These are phyloP conservation scores for Regulus satrapa DNA, from an alignment of 2,113 vertebrate genomes.

Conservation along the genomic window DNA sequence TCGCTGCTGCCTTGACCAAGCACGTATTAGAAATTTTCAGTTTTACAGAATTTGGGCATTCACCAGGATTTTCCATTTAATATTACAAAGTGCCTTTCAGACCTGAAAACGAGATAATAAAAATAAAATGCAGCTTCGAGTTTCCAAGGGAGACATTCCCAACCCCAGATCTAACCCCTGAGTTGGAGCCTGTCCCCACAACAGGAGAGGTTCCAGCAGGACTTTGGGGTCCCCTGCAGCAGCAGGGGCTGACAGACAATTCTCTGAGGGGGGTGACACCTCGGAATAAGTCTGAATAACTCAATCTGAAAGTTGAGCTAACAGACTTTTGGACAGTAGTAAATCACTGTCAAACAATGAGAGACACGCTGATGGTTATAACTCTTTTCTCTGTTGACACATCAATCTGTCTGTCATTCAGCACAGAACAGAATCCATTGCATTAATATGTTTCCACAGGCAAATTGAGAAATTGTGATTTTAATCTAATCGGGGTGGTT, in stretches of 20 bases:
- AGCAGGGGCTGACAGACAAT: neutral
- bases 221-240: neutral
- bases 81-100: neutral
- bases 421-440: neutral
- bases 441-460: slow-evolving; percentile 33
- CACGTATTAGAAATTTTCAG: accelerated
- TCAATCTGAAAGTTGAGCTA: neutral
- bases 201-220: neutral
- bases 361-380: slow-evolving; percentile 34
- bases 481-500: slow-evolving; percentile 26
- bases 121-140: neutral
- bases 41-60: neutral
- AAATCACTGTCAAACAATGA: slow-evolving; percentile 53
- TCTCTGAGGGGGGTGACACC: neutral
- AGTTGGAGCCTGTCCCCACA: neutral
- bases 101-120: neutral
- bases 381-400: slow-evolving; percentile 52
- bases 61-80: neutral
- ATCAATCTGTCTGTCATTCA: slow-evolving; percentile 55
- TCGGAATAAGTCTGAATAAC: neutral
- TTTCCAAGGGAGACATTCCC: neutral
- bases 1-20: neutral
- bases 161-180: neutral
- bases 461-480: slow-evolving; percentile 45
- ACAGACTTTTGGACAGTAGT: slow-evolving; percentile 34